Evolutionary conservation across 2,797 vertebrate genomes (phyloP), one percentile per base, ranked within the genome.

Genomic region (Phrynocephalus vlangalii): DNA sequence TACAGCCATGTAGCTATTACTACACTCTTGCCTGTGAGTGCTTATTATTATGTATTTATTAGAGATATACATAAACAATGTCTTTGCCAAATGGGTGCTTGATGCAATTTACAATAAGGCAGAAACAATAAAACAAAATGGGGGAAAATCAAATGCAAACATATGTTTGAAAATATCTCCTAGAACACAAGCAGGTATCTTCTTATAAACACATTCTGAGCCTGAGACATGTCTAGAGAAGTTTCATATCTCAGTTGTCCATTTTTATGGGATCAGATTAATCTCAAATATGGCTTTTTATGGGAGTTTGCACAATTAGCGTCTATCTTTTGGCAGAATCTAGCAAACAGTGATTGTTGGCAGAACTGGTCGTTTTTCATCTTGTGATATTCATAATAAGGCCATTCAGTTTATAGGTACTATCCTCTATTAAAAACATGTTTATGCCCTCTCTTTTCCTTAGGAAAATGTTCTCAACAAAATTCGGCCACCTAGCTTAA

Each of bases 181-280:
- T 73, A 20, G 10, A n/a, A 52, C 9, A n/a, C 10, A 50, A 56
- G 1, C 5, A n/a, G 76, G 24, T 22, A 24, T 22, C n/a, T 76
- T 76, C 38, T 26, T 26, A 48, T 22, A 71, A 18, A 16, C 22
- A 72, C 38, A 30, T 48, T 26, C 16, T 82, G 63, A 60, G 26
- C 22, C 60, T 85, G 11, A 9, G 68, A 63, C 8, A 28, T 22
- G 33, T 30, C 6, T 38, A 44, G 26, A 44, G 56, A 38, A 48
- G 13, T 86, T 30, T 60, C 0, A 1, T 79, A 48, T 28, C 6
- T 24, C 13, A 67, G 48, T 3, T 66, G 38, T 66, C 68, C 33
- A 3, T 86, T 86, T 81, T 82, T 76, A 44, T 22, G 26, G 24
- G 20, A 75, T 60, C 44, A 75, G 30, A 68, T 86, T 92, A 79